Evolutionary conservation across 2,888 invertebrate genomes (phyloP), one percentile per base, ranked within the genome.

Genomic region (Caenorhabditis sp.): DNA sequence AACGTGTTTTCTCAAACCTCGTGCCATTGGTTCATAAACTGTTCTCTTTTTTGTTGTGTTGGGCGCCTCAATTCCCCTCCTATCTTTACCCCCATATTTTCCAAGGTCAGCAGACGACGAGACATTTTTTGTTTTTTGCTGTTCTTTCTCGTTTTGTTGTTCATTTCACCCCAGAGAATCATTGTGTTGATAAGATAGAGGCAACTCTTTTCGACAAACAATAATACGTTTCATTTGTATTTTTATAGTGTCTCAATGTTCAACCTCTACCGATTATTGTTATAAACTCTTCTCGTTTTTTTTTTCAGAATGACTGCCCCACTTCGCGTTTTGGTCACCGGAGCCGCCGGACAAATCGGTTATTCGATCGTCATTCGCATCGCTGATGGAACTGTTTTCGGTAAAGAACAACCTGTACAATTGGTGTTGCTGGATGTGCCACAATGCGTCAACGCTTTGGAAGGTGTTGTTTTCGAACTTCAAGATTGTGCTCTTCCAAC

Each of bases 341-440:
- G 99, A 74, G 99, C 99, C 83, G 99, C 97, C 72, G 99, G 99
- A 21, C 99, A 99, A 90, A 99, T 99, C 83, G 97, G 95, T 71
- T 99, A 99, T 89, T 97, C 97, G 1, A 90, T 99, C 55, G 90
- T 99, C 17, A 95, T 95, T 88, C 94, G 95, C 90, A 92, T 99
- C 81, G 95, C 95, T 17, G 95, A 95, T 85, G 80, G 80, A 72
- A 76, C 74, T 58, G 80, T 80, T 14, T 80, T 80, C 67, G 80
- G 80, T 63, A 76, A 75, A 58, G 77, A 81, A 14, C 82, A 89
- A 88, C 93, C 93, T 0, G 91, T 99, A 26, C 92, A 92, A 87
- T 91, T 99, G 58, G 93, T 94, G 88, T 91, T 99, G 79, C 90
- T 99, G 83, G 99, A 99, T 90, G 97, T 99, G 86, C 92, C 93